Evolutionary conservation across 2,888 invertebrate species (phyloP).

Genomic region (Slavum lentiscoides): DNA sequence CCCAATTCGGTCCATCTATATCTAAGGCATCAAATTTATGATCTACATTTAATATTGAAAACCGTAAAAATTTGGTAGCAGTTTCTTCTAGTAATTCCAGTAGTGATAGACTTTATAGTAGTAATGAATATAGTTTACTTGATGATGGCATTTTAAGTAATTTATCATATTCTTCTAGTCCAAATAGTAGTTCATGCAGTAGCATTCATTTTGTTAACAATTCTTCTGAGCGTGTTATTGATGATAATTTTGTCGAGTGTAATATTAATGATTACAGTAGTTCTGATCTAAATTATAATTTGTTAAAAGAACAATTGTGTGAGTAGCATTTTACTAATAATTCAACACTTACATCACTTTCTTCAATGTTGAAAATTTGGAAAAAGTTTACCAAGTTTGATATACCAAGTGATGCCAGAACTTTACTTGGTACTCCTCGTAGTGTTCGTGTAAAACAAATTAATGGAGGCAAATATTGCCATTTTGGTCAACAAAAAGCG

Average conservation of each 20-base stretch:
- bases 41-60: too few species aligned
- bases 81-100: too few species aligned
- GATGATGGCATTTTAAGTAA: too few species aligned
- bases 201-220: too few species aligned
- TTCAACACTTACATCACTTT: slow-evolving; percentile 13
- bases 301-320: slow-evolving; percentile 9
- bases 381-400: neutral
- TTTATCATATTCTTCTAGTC: too few species aligned
- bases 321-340: slow-evolving; percentile 20
- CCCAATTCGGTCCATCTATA: too few species aligned
- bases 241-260: neutral
- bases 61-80: too few species aligned
- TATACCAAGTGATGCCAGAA: slow-evolving; percentile 3
- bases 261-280: neutral
- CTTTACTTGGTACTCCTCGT: slow-evolving; percentile 6
- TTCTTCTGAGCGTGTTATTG: too few species aligned
- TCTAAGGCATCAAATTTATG: too few species aligned
- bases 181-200: too few species aligned
- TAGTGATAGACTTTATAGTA: too few species aligned
- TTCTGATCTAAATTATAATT: neutral
- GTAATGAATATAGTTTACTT: too few species aligned
- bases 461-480: neutral
- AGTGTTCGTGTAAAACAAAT: neutral
- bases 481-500: neutral
- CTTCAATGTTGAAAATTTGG: slow-evolving; percentile 20